These are phyloP conservation scores for Hirtodrosophila alboralis DNA, from an alignment of 2,888 invertebrate species.

Conservation along the genomic window DNA sequence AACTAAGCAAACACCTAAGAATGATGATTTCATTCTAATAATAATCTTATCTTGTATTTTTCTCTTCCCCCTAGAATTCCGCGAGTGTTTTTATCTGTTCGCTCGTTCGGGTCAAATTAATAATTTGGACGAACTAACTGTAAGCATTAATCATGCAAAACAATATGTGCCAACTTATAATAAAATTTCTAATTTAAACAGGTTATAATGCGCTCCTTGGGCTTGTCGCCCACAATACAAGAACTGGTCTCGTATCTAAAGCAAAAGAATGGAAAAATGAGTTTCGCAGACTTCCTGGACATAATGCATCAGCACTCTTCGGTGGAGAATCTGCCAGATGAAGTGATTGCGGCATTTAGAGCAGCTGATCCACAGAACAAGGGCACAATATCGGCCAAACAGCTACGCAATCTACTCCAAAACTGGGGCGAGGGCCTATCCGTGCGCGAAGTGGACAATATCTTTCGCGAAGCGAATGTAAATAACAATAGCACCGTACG, in stretches of 20 bases:
- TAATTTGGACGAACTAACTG: constrained; percentile 94
- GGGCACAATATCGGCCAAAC: constrained; percentile 91
- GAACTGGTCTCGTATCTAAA: constrained; percentile 93
- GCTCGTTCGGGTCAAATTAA: constrained; percentile 95
- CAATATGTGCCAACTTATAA: background rate
- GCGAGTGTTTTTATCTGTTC: constrained; percentile 98
- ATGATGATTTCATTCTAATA: constrained; percentile 47
- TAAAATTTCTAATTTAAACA: constrained; percentile 5
- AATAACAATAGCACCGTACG: constrained; percentile 90
- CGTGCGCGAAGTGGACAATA: constrained; percentile 92
- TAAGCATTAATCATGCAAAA: constrained; percentile 34
- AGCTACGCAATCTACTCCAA: constrained; percentile 93
- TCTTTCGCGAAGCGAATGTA: constrained; percentile 96
- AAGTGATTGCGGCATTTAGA: constrained; percentile 93
- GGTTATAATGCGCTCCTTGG: constrained; percentile 96
- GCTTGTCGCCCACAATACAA: constrained; percentile 96
- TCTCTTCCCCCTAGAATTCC: constrained; percentile 88
- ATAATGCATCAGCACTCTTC: constrained; percentile 96
- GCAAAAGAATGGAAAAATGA: constrained; percentile 93
- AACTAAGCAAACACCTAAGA: background rate
- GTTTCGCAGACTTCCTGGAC: constrained; percentile 97
- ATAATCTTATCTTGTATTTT: constrained; percentile 39
- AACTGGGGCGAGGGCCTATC: constrained; percentile 96
- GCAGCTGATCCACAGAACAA: constrained; percentile 91
- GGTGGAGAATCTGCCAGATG: constrained; percentile 85